A percentile compares a stretch with the other conserved stretches of the same genome.
phyloP scores from a whole-genome alignment of 92 coral and sea anemone species.

The Porites cylindrica region DNA sequence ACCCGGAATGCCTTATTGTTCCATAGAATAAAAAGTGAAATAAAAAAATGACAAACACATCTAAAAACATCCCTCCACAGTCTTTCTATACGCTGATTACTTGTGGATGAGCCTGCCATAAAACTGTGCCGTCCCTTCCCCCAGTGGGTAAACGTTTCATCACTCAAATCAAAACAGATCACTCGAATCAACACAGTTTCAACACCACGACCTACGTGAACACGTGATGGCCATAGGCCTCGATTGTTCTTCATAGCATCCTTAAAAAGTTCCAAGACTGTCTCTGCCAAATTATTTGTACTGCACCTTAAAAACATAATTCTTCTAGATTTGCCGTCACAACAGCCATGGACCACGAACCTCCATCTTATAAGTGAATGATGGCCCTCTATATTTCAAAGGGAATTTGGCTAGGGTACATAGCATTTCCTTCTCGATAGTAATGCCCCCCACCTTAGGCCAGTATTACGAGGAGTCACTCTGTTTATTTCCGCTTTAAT shows the following conservation, averaged over 20 bases:
- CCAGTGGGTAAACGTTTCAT: constrained; percentile 40
- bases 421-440: constrained; percentile 59
- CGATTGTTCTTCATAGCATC: constrained; percentile 58
- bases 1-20: constrained; percentile 53
- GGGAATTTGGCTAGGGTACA: constrained; percentile 42
- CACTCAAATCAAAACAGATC: constrained; percentile 53
- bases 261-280: constrained; percentile 43
- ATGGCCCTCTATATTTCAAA: constrained; percentile 47
- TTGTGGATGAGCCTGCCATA: constrained; percentile 71
- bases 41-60: constrained; percentile 69
- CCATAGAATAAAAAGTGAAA: constrained; percentile 72
- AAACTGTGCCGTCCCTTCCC: constrained; percentile 47
- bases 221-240: constrained; percentile 76
- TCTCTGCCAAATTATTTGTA: constrained; percentile 36
- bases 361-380: constrained; percentile 66
- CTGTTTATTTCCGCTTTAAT: constrained; percentile 53
- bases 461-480: constrained; percentile 74
- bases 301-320: constrained; percentile 47
- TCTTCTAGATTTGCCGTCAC: constrained; percentile 76
- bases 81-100: constrained; percentile 73
- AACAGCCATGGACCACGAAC: constrained; percentile 78
- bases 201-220: constrained; percentile 69
- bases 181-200: constrained; percentile 65
- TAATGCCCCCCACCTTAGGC: constrained; percentile 66
- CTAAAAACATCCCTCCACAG: constrained; percentile 76